Evolutionary conservation across 1,140 invertebrate genomes (phyloP).

Genomic region (Microplitis mediator): DNA sequence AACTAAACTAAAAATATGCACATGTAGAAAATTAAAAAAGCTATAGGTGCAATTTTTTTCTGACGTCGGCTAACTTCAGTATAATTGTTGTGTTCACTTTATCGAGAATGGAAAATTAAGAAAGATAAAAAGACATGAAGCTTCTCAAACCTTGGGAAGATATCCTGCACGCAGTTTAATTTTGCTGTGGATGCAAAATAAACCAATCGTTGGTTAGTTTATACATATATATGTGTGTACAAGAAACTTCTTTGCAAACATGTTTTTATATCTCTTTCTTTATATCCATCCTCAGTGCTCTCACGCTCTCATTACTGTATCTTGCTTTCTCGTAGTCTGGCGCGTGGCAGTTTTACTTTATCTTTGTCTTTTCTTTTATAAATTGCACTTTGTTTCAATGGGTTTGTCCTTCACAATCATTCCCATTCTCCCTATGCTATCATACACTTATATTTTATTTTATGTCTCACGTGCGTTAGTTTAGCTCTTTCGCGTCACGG

Average conservation of each 20-base stretch:
- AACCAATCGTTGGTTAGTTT: too few relatives aligned
- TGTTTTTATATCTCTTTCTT: conserved; percentile 6
- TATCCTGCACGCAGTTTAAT: too few relatives aligned
- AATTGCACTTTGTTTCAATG: conserved; percentile 37
- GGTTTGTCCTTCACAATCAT: conserved; percentile 34
- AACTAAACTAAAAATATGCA: too few relatives aligned
- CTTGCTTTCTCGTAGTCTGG: conserved; percentile 14
- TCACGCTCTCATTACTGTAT: conserved; percentile 24
- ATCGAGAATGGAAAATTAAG: too few relatives aligned
- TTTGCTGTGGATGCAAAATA: too few relatives aligned
- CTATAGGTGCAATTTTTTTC: too few relatives aligned
- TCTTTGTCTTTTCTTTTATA: conserved; percentile 19
- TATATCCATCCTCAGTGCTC: conserved; percentile 16
- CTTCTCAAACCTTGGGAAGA: too few relatives aligned
- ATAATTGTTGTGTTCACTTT: too few relatives aligned
- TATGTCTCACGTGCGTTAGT: background rate
- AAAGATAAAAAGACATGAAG: too few relatives aligned
- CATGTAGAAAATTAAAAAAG: too few relatives aligned
- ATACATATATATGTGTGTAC: background rate
- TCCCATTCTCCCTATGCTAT: background rate
- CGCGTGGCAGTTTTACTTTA: conserved; percentile 28
- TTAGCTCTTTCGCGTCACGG: conserved; percentile 7
- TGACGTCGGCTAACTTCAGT: too few relatives aligned
- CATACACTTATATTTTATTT: conserved; percentile 1
- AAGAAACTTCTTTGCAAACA: conserved; percentile 11